These are phyloP conservation scores for Pipistrellus pygmaeus DNA, from an alignment of 2,797 vertebrate genomes.

Conservation along the genomic window DNA sequence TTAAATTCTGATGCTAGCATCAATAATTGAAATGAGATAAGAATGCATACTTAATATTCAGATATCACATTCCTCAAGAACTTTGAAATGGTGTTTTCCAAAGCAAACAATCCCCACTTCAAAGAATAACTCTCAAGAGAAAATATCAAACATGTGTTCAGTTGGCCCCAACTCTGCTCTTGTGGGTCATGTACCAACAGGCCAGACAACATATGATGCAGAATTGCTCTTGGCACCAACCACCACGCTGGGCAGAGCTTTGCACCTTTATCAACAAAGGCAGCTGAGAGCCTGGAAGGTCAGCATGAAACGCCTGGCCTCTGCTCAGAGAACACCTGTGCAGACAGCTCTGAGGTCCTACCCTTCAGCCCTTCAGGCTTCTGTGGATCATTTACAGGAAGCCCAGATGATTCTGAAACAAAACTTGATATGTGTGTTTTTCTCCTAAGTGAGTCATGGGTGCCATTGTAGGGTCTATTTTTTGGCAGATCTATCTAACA, in stretches of 20 bases:
- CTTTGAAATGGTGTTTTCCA: slow-evolving; percentile 3
- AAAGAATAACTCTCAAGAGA: slow-evolving; percentile 11
- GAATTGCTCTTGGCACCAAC: too few species aligned
- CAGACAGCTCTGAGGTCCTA: neutral
- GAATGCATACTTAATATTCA: neutral
- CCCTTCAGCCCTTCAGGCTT: neutral
- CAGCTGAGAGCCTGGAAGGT: neutral
- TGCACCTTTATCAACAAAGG: neutral
- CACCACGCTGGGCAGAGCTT: neutral
- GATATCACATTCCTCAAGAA: neutral
- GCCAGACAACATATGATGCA: neutral
- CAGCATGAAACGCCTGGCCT: accelerated
- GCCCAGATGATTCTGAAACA: neutral
- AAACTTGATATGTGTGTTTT: neutral
- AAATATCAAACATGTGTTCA: neutral
- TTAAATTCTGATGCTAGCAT: neutral
- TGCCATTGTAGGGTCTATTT: neutral
- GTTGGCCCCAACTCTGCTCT: neutral
- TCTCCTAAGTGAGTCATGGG: neutral
- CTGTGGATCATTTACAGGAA: neutral
- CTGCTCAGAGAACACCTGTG: neutral
- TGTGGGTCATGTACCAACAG: neutral
- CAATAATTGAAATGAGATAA: neutral
- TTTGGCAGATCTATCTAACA: neutral
- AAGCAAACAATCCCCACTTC: slow-evolving; percentile 44